Base-by-base conservation (phyloP, 2,888 invertebrate species). In the Torymus texanus region DNA sequence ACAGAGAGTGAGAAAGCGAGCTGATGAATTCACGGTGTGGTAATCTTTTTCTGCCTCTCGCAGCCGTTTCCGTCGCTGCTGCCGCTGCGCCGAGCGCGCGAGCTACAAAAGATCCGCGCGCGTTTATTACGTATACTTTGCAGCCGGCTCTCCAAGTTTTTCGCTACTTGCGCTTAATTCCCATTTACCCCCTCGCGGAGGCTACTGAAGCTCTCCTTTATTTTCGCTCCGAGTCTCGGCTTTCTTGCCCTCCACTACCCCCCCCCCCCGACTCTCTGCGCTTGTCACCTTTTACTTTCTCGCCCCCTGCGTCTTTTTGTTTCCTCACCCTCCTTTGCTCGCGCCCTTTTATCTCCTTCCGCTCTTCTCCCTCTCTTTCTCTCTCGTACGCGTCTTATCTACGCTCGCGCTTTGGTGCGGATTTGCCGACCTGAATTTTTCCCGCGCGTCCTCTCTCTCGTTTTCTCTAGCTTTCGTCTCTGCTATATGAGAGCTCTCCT, bases 131-230 rank as follows among this genome's bases (percentile, higher is more conserved):
- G 41, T 41, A 41, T 41, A 41, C 41, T 8, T 51, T 66, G 55
- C 4, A 67, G 21, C 21, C 21, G 53, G 67, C 53, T 68, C 55
- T 62, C n/a, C 56, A 71, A 65, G 77, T 70, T 77, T 71, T 70
- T 70, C 59, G 62, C 58, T 68, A 51, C 65, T 77, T 29, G 63
- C 65, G 75, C 61, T 75, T 75, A 68, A 75, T 75, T 68, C 68
- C 68, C 66, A 75, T 68, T 75, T 68, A 75, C 59, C 72, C 59
- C 71, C 8, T 41, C 41, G 41, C 41, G 41, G 41, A 41, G 59
- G 41, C 41, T 41, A 55, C 72, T 14, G 59, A 53, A 72, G 72
- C 59, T 24, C 71, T 77, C 59, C 59, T 65, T 76, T 76, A 76
- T 72, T 77, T 63, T 70, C 70, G 18, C 53, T 61, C 55, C 0